Base-by-base conservation (phyloP, 1,140 invertebrate genomes). In the Apis florea region DNA sequence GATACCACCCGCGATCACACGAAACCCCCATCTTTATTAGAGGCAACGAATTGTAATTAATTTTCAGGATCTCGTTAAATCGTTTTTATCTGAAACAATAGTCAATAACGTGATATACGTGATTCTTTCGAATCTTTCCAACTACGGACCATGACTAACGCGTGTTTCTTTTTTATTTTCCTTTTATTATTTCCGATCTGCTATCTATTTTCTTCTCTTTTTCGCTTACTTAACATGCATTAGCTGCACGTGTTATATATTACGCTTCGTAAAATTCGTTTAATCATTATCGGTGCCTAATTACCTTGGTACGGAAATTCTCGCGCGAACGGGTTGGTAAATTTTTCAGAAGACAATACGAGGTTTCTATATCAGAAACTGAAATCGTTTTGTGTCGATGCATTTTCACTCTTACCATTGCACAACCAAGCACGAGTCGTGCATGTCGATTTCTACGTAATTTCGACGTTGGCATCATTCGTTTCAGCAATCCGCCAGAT, bases 351-450 rank as follows among this genome's bases (percentile, higher is more conserved):
- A 73, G 53, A 17, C 17, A 26, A 31, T 54, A 66, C 56, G n/a
- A 24, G 19, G 17, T 56, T 40, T 40, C 31, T 40, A 49, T 15
- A 56, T 26, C 19, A 26, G 58, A 49, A 13, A 31, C 40, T 54
- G 67, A 26, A 66, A 66, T 66, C 71, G n/a, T 54, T 64, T 64
- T 56, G 1, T 73, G 69, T 79, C 51, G 56, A 74, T 74, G 79
- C 74, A 79, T 86, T 85, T 85, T 71, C 74, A 75, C 74, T 79
- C 49, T 82, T 85, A 66, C 49, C 47, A 51, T 79, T 85, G 74
- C 83, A n/a, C 66, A 85, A 86, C 19, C 69, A 71, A 24, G 12
- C 26, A n/a, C 58, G n/a, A 70, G 75, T 71, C 19, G 66, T 40
- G 74, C 70, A 81, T 61, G 49, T 76, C 67, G 74, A 59, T 81